These are phyloP conservation scores for Drosophila gaucha DNA, from an alignment of 2,888 invertebrate genomes.

Conservation along the genomic window DNA sequence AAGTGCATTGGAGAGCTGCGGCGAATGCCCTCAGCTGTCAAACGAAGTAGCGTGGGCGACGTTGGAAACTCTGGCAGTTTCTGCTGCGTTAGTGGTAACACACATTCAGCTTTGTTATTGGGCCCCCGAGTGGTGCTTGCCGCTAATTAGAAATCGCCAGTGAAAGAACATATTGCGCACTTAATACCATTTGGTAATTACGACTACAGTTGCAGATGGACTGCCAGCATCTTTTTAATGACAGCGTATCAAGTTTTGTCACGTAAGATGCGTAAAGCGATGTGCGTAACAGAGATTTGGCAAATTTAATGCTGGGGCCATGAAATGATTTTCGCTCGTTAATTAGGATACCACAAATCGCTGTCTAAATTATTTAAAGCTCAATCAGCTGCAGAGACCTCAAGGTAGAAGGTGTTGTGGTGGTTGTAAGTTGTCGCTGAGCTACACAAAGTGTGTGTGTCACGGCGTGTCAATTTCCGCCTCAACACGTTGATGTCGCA, in stretches of 20 bases:
- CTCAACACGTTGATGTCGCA: conserved; percentile 64
- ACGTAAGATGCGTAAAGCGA: conserved; percentile 29
- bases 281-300: neutral
- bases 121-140: conserved; percentile 53
- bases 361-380: conserved; percentile 59
- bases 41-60: neutral
- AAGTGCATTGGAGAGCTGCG: conserved; percentile 35
- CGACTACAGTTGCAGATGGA: conserved; percentile 30
- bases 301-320: neutral
- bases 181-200: conserved; percentile 54
- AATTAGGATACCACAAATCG: conserved; percentile 47
- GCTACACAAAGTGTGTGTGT: conserved; percentile 5
- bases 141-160: conserved; percentile 69
- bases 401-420: neutral
- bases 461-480: conserved; percentile 69
- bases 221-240: too few relatives aligned
- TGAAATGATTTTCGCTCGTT: conserved; percentile 46
- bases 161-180: conserved; percentile 9
- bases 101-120: conserved; percentile 54
- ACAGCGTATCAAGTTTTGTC: conserved; percentile 23
- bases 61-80: conserved; percentile 35
- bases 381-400: conserved; percentile 43
- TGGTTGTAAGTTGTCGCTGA: neutral
- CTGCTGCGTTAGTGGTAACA: conserved; percentile 54
- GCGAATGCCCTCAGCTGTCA: conserved; percentile 26